These are phyloP conservation scores for Eugnorisma glareosa DNA, from an alignment of 2,888 invertebrate species.

Conservation along the genomic window DNA sequence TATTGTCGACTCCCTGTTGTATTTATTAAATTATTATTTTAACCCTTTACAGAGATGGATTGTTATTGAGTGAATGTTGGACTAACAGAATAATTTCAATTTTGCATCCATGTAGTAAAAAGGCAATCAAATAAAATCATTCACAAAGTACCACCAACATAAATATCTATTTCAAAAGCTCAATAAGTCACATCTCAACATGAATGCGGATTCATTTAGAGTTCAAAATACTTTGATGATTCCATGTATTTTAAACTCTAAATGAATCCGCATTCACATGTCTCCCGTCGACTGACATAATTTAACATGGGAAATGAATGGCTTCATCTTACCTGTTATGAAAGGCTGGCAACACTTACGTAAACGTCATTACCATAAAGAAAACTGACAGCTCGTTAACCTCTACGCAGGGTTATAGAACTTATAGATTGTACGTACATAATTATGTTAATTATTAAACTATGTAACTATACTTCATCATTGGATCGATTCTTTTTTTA, in stretches of 20 bases:
- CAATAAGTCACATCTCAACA: neutral
- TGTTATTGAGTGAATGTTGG: neutral
- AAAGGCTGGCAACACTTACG: conserved; percentile 69
- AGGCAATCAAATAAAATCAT: conserved; percentile 1
- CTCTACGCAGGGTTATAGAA: conserved; percentile 45
- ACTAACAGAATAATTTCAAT: neutral
- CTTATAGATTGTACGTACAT: conserved; percentile 2
- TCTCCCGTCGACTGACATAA: conserved; percentile 45
- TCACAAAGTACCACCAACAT: neutral
- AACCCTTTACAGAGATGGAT: neutral
- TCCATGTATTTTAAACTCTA: conserved; percentile 9
- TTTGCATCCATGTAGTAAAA: neutral
- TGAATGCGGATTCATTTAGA: too few species aligned
- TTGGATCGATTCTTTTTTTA: too few species aligned
- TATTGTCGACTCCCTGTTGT: neutral
- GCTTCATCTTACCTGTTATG: conserved; percentile 63
- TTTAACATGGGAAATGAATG: conserved; percentile 51
- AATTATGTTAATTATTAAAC: neutral
- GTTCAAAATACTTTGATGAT: too few species aligned
- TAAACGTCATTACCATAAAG: conserved; percentile 77
- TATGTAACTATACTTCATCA: too few species aligned
- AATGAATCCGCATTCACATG: conserved; percentile 29
- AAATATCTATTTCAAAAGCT: conserved; percentile 18
- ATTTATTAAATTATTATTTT: neutral
- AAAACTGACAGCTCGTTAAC: conserved; percentile 80